phyloP scores from a whole-genome alignment of 2,113 vertebrate genomes.

The Rhinolophus sinicus region DNA sequence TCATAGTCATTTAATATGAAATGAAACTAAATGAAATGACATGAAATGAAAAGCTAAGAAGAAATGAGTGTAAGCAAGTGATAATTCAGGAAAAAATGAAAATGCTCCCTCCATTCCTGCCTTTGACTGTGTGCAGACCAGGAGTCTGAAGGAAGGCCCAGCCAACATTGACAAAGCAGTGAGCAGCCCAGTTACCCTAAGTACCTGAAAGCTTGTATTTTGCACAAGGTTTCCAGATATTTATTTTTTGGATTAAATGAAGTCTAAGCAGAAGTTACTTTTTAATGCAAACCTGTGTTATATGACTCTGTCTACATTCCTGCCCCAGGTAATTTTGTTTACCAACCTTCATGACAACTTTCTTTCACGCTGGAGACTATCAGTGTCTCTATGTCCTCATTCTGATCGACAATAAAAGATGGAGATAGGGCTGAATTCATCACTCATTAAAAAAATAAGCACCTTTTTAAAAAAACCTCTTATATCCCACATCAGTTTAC shows the following conservation, averaged over 20 bases:
- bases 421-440: background rate
- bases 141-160: background rate
- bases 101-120: background rate
- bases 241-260: background rate
- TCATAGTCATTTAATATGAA: background rate
- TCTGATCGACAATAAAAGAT: background rate
- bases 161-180: background rate
- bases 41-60: background rate
- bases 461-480: background rate
- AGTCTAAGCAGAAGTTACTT: background rate
- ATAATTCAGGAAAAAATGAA: background rate
- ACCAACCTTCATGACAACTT: background rate
- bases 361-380: background rate
- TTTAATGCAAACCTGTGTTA: background rate
- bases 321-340: background rate
- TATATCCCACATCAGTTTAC: background rate
- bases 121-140: background rate
- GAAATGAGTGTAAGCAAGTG: background rate
- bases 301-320: background rate
- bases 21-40: background rate
- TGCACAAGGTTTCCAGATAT: background rate
- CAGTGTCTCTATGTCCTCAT: background rate
- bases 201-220: background rate
- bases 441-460: background rate
- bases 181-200: fast-evolving